Evolutionary conservation across 37 sponge, comb jelly and placozoan species (phyloP), one percentile per base, ranked within the genome.

Genomic region (Amphimedon queenslandica): DNA sequence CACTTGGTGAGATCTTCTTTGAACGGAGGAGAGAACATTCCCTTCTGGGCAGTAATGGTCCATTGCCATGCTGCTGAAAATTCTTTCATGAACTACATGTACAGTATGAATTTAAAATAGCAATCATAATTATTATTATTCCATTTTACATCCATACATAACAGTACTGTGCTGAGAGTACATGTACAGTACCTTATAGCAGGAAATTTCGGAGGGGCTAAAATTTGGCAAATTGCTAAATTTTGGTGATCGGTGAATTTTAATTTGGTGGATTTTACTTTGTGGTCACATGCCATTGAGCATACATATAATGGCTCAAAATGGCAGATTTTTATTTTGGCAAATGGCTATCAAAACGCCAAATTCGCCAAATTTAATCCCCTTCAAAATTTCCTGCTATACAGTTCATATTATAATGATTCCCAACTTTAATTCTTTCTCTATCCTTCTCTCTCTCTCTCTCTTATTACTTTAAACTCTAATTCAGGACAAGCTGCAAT

Each of bases 321-420:
- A n/a, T n/a, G n/a, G n/a, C n/a, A n/a, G n/a, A n/a, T n/a, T n/a
- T n/a, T n/a, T n/a, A n/a, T n/a, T n/a, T n/a, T 13, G 13, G 13
- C 8, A 47, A 47, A 47, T 47, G 53, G 13, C 13, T 13, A 47
- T 18, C 53, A 47, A 8, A 47, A 18, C n/a, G n/a, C n/a, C n/a
- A n/a, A n/a, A n/a, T n/a, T n/a, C n/a, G n/a, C n/a, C n/a, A n/a
- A n/a, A n/a, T n/a, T n/a, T n/a, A n/a, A n/a, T n/a, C n/a, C n/a
- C n/a, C n/a, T 88, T 71, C 20, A 92, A 55, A 90, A 90, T 88
- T 42, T 88, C 61, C 93, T 90, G 88, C 58, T 90, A 92, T 1
- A 69, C 73, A 5, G 79, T 40, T 4, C 74, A 90, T 1, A 69
- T 57, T 24, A 63, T 10, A 13, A 88, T 69, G 37, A 85, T 67